Conservation (phyloP, 2,888 invertebrate genomes). For the Bimastos eiseni region DNA sequence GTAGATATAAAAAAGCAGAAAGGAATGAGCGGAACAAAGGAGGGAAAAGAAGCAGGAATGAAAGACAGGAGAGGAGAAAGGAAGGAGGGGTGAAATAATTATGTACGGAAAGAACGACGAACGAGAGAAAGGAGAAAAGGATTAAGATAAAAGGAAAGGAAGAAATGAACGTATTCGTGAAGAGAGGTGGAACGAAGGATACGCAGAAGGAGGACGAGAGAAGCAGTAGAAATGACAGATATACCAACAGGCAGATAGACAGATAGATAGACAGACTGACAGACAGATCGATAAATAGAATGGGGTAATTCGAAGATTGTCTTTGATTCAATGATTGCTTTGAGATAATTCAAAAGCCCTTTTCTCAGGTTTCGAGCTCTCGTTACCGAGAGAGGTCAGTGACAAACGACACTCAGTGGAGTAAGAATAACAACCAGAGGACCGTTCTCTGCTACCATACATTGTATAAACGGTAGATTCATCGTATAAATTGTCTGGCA, state of each 20-base stretch:
- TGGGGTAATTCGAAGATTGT: background rate
- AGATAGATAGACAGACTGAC: background rate
- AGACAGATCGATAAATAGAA: background rate
- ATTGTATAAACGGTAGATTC: background rate
- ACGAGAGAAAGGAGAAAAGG: background rate
- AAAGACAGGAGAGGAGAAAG: background rate
- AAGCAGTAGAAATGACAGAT: background rate
- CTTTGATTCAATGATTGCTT: background rate
- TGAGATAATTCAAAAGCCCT: background rate
- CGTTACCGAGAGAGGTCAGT: background rate
- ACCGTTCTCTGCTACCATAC: background rate
- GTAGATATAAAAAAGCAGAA: background rate
- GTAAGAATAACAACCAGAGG: background rate
- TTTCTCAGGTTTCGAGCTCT: background rate
- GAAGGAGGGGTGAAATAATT: background rate
- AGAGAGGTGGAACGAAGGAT: background rate
- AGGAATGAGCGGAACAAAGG: background rate
- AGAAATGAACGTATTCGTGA: background rate
- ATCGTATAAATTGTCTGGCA: background rate
- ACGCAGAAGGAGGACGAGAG: background rate
- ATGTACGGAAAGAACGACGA: background rate
- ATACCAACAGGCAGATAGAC: background rate
- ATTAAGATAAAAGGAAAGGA: background rate
- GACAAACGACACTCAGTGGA: background rate
- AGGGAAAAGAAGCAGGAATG: background rate